Percentiles rank a stretch among this genome's conserved stretches.
These are phyloP conservation scores for Phalacrocorax pelagicus DNA, from an alignment of 2,113 vertebrate genomes.

Conservation along the genomic window DNA sequence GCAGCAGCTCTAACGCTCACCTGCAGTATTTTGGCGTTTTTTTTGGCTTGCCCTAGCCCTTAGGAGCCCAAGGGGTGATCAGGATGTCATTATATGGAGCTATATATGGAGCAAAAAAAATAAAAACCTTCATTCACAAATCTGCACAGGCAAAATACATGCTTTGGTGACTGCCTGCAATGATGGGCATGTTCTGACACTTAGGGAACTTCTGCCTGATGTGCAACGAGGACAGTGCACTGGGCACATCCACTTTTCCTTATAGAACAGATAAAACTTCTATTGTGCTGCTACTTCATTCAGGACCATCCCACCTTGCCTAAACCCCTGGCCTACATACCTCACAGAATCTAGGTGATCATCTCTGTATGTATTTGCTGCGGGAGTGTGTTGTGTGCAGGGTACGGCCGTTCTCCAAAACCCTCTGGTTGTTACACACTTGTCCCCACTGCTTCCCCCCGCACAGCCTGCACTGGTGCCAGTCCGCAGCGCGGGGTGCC, in stretches of 20 bases:
- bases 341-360: accelerated
- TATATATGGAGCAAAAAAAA: accelerated
- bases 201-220: not conserved
- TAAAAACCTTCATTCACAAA: not conserved
- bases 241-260: not conserved
- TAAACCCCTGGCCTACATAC: accelerated
- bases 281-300: accelerated
- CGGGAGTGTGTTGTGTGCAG: accelerated
- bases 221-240: too few relatives aligned
- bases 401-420: not conserved
- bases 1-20: not conserved
- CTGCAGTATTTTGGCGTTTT: not conserved
- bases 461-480: accelerated
- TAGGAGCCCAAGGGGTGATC: not conserved
- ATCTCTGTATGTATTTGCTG: not conserved
- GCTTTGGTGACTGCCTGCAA: not conserved
- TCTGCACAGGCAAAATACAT: accelerated
- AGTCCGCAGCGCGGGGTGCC: accelerated
- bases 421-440: accelerated
- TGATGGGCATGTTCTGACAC: not conserved
- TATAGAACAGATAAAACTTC: too few relatives aligned
- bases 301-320: not conserved
- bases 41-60: not conserved
- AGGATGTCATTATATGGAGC: accelerated
- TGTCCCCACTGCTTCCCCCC: not conserved